These are phyloP conservation scores for Anarrhichthys ocellatus DNA, from an alignment of 2,113 vertebrate genomes.

Conservation along the genomic window DNA sequence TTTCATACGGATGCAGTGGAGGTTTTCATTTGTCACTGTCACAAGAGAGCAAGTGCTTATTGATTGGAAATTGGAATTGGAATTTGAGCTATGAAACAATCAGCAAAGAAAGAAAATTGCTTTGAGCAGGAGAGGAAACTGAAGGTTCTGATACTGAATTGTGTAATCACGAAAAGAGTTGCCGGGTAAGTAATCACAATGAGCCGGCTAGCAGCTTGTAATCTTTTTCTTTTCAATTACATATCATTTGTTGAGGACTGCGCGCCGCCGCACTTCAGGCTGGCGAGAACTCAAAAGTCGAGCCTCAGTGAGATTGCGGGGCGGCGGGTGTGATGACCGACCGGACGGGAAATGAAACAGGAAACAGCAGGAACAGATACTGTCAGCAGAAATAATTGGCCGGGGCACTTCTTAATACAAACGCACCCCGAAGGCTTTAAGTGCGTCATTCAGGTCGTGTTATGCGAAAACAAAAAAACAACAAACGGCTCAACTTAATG, in stretches of 20 bases:
- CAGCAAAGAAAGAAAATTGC: conserved; percentile 67
- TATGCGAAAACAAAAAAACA: background rate
- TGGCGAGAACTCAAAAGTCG: conserved; percentile 21
- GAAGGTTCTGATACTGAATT: conserved; percentile 52
- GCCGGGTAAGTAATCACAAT: conserved; percentile 60
- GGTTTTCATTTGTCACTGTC: conserved; percentile 84
- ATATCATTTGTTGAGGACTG: conserved; percentile 42
- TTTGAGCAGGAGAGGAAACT: conserved; percentile 72
- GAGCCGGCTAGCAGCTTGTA: conserved; percentile 41
- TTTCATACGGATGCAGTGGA: conserved; percentile 70
- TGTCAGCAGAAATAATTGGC: conserved; percentile 30
- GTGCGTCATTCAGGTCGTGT: background rate
- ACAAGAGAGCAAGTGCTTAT: conserved; percentile 81
- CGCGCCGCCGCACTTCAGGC: background rate
- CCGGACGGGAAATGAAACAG: conserved; percentile 49
- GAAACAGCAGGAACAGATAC: conserved; percentile 6
- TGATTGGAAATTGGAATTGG: too few species aligned
- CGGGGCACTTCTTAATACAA: background rate
- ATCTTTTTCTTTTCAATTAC: conserved; percentile 64
- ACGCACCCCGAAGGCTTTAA: background rate
- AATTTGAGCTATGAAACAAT: conserved; percentile 75
- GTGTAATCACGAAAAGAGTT: conserved; percentile 63
- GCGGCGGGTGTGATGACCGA: background rate
- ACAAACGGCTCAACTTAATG: background rate
- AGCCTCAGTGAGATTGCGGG: conserved; percentile 10